Evolutionary conservation across 2,888 invertebrate genomes (phyloP).

Genomic region (Drosophila pegasa): DNA sequence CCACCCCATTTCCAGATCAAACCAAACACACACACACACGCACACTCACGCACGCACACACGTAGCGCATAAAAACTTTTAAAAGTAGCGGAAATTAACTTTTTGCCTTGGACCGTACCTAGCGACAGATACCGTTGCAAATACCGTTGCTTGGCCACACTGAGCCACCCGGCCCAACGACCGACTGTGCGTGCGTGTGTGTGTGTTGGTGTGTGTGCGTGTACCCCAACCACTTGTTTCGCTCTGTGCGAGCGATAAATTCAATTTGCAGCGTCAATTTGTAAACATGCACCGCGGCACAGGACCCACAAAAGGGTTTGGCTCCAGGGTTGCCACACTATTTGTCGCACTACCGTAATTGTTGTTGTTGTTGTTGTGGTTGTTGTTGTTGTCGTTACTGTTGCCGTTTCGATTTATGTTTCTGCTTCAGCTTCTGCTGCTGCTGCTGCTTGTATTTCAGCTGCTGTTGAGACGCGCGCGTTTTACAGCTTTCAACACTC

Average conservation of each 20-base stretch:
- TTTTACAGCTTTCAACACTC: slow-evolving; percentile 58
- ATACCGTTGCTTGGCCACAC: slow-evolving; percentile 16
- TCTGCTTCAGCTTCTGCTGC: slow-evolving; percentile 14
- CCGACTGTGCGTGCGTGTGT: slow-evolving; percentile 19
- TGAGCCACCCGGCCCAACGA: slow-evolving; percentile 18
- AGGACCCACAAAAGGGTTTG: slow-evolving; percentile 69
- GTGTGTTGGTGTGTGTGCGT: background rate
- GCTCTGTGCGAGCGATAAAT: slow-evolving; percentile 51
- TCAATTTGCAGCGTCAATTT: slow-evolving; percentile 73
- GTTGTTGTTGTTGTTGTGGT: slow-evolving; percentile 12
- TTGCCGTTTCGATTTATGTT: background rate
- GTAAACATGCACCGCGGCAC: slow-evolving; percentile 68
- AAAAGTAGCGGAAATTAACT: slow-evolving; percentile 69
- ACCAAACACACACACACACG: slow-evolving; percentile 41
- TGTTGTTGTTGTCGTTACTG: slow-evolving; percentile 7
- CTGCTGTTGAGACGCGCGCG: slow-evolving; percentile 47
- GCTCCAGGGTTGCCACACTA: slow-evolving; percentile 59
- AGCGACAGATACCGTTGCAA: slow-evolving; percentile 16
- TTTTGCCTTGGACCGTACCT: slow-evolving; percentile 59
- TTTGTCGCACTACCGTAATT: slow-evolving; percentile 17
- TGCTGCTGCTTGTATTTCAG: slow-evolving; percentile 19
- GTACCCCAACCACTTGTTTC: slow-evolving; percentile 60
- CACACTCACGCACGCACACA: slow-evolving; percentile 50
- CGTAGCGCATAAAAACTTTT: slow-evolving; percentile 40
- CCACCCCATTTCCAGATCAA: slow-evolving; percentile 63